Evolutionary conservation across 2,888 invertebrate genomes (phyloP), one percentile per base, ranked within the genome.

Genomic region (Gryllus longicercus): DNA sequence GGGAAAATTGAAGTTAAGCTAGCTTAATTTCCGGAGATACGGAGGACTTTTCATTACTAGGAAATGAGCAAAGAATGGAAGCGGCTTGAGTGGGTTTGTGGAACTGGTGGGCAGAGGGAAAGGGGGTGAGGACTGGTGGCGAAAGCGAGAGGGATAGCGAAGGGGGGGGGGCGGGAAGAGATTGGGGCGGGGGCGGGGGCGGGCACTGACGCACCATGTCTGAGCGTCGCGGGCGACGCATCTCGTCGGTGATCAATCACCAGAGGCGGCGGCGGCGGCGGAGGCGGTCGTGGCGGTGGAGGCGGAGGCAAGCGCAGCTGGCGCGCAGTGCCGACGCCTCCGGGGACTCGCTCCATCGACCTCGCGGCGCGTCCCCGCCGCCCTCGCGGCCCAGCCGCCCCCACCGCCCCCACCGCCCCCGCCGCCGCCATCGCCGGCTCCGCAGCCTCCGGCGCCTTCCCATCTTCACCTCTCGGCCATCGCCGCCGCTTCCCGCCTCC

Each of bases 251-350:
- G 63, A 63, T 63, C 63, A 63, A 63, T 63, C 63, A 63, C 63
- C 63, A 63, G 63, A 18, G 63, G 51, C 12, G 51, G 11, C 12
- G 12, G 51, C 11, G 51, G 63, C 63, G 63, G 63, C 14, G 16
- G 63, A 63, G 63, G 63, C 63, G 63, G 63, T 14, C 5, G 63
- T 16, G 63, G 63, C 63, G 63, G 63, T 16, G 14, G 63, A 63
- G 63, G 63, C 63, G 63, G 63, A 63, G 63, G 63, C 63, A 18
- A 18, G 63, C 63, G 63, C 63, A 63, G 63, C 63, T 63, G 63
- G 14, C 63, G 63, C 63, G 63, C 63, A 14, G 18, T 63, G 5
- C 63, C 16, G 63, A 63, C 63, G 63, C 63, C 63, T 63, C 63
- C 63, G 18, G 63, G 63, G 63, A 63, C 63, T 18, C 63, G 63